Evolutionary conservation across 2,797 vertebrate species (phyloP).

Genomic region (Rhadinocentrus ornatus): DNA sequence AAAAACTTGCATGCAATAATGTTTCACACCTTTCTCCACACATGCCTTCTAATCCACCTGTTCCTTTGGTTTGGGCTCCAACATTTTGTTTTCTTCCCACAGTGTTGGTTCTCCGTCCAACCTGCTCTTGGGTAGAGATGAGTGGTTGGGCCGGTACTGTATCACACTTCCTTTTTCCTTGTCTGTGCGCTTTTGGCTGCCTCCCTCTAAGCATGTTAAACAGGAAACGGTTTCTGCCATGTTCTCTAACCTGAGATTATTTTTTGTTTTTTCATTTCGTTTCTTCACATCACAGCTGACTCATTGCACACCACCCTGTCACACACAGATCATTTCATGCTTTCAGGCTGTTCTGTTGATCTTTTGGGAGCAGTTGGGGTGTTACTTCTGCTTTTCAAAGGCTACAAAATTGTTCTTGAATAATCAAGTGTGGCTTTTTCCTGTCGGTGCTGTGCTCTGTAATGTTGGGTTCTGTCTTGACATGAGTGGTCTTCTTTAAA

Average conservation of each 20-base stretch:
- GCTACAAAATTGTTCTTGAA: constrained; percentile 55
- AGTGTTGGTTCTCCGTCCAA: constrained; percentile 86
- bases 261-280: constrained; percentile 48
- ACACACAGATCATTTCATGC: constrained; percentile 74
- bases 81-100: constrained; percentile 80
- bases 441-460: constrained; percentile 72
- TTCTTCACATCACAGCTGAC: constrained; percentile 54
- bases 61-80: constrained; percentile 74
- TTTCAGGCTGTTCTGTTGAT: constrained; percentile 70
- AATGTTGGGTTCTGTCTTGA: constrained; percentile 63
- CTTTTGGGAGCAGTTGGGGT: constrained; percentile 56
- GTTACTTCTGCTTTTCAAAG: constrained; percentile 62
- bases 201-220: constrained; percentile 72
- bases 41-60: constrained; percentile 69
- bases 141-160: constrained; percentile 89
- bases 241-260: constrained; percentile 57
- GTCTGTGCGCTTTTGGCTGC: constrained; percentile 79
- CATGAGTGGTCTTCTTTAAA: constrained; percentile 35
- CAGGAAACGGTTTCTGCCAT: constrained; percentile 71
- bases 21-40: constrained; percentile 62
- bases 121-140: constrained; percentile 89
- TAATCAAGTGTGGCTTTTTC: constrained; percentile 62
- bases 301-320: constrained; percentile 68
- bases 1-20: constrained; percentile 61
- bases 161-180: constrained; percentile 80